phyloP scores from a whole-genome alignment of 2,888 invertebrate species.

The Coenonympha arcania region DNA sequence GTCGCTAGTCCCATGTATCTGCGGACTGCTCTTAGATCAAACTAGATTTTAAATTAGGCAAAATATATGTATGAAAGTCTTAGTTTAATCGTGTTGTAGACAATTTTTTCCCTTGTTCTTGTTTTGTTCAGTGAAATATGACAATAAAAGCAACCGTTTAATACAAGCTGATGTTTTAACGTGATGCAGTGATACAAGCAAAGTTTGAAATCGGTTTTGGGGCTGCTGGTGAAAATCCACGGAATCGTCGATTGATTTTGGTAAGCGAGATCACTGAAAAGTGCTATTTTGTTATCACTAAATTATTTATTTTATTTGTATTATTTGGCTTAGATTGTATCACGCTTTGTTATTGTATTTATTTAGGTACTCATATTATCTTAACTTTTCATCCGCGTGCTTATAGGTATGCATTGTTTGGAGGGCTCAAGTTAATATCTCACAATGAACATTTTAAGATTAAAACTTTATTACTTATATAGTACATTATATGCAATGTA shows the following conservation, averaged over 20 bases:
- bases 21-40: constrained; percentile 7
- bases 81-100: constrained; percentile 12
- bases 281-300: neutral
- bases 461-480: no score
- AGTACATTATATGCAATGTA: no score
- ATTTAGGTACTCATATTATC: no score
- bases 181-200: constrained; percentile 14
- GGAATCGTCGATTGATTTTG: constrained; percentile 16
- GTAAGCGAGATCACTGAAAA: constrained; percentile 16
- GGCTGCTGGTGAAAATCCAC: neutral
- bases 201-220: constrained; percentile 12
- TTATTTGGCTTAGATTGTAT: no score
- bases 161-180: constrained; percentile 11
- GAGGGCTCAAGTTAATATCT: no score
- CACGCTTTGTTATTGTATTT: no score
- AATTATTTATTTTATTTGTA: neutral
- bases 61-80: constrained; percentile 25
- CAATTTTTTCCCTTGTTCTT: constrained; percentile 6
- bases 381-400: no score
- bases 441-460: no score
- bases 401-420: no score
- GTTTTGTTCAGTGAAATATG: constrained; percentile 13
- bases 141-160: neutral
- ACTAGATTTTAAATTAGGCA: constrained; percentile 10
- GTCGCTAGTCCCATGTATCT: constrained; percentile 9